A percentile compares a stretch with the other conserved stretches of the same genome.
Evolutionary conservation across 1,140 invertebrate genomes (phyloP).

Genomic region (Pentalonia nigronervosa): DNA sequence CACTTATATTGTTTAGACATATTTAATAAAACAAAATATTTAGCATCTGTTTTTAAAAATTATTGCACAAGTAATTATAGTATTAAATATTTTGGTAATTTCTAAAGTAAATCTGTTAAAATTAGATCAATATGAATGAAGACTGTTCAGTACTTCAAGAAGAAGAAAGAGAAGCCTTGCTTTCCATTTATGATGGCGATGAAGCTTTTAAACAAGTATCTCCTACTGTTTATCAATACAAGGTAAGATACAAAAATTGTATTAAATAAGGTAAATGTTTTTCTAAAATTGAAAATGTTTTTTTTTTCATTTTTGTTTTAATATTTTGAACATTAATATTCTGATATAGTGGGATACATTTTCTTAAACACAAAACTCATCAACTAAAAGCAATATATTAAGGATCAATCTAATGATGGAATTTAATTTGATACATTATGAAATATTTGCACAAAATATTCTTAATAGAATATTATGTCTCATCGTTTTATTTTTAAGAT

Average conservation of each 20-base stretch:
- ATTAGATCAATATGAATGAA: conserved; percentile 16
- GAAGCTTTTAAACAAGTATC: conserved; percentile 82
- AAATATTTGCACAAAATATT: too few species aligned
- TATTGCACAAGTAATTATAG: neutral
- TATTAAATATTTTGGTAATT: neutral
- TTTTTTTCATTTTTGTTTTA: neutral
- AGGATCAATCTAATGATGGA: neutral
- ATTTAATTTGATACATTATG: neutral
- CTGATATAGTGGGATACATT: neutral
- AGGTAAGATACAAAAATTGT: conserved; percentile 70
- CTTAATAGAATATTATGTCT: too few species aligned
- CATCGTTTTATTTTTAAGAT: neutral
- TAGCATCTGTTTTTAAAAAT: neutral
- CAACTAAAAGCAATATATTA: neutral
- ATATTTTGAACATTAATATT: neutral
- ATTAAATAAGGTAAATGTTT: neutral
- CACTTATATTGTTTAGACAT: neutral
- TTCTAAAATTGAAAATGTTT: neutral
- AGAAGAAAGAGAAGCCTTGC: conserved; percentile 89
- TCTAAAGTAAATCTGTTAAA: neutral
- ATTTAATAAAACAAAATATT: neutral
- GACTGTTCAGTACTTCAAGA: conserved; percentile 72
- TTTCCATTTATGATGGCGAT: conserved; percentile 95
- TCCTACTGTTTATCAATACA: conserved; percentile 85
- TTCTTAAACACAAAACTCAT: neutral